A percentile compares a stretch with the other conserved stretches of the same genome.
These are phyloP conservation scores for Ptychodera flava DNA, from an alignment of 35 echinoderm and acorn worm species.

Conservation along the genomic window DNA sequence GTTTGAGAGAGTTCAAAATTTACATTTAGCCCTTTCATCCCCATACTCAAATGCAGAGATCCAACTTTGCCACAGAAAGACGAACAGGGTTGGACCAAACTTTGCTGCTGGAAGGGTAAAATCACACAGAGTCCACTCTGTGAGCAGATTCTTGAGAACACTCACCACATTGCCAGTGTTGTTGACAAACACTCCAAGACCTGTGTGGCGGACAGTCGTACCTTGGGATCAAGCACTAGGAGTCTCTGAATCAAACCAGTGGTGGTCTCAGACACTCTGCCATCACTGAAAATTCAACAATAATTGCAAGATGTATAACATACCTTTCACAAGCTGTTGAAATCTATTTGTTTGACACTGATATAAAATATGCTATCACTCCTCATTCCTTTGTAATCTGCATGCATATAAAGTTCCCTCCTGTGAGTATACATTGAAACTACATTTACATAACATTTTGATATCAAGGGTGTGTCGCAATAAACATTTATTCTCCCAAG, in stretches of 20 bases:
- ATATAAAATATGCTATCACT: background rate
- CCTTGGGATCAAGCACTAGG: constrained; percentile 72
- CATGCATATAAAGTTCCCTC: too few relatives aligned
- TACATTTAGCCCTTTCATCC: background rate
- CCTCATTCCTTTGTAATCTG: too few relatives aligned
- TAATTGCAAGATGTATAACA: background rate
- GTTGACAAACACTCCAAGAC: constrained; percentile 58
- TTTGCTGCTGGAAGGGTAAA: too few relatives aligned
- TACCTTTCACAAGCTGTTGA: background rate
- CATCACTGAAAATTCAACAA: constrained; percentile 63
- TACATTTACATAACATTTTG: background rate
- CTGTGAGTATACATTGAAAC: background rate
- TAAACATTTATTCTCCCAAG: too few relatives aligned
- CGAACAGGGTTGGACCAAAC: too few relatives aligned
- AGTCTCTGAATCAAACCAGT: constrained; percentile 59
- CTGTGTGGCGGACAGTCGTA: constrained; percentile 68
- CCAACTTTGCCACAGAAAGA: too few relatives aligned
- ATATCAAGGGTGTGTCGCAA: too few relatives aligned
- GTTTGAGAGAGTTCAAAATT: background rate
- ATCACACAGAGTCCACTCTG: background rate
- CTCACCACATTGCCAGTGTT: constrained; percentile 91
- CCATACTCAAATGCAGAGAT: too few relatives aligned
- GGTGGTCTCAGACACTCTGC: constrained; percentile 87
- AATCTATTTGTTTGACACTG: background rate
- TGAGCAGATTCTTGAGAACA: background rate